Evolutionary conservation across 2,888 invertebrate species (phyloP), one percentile per base, ranked within the genome.

Genomic region (Axea sp.): DNA sequence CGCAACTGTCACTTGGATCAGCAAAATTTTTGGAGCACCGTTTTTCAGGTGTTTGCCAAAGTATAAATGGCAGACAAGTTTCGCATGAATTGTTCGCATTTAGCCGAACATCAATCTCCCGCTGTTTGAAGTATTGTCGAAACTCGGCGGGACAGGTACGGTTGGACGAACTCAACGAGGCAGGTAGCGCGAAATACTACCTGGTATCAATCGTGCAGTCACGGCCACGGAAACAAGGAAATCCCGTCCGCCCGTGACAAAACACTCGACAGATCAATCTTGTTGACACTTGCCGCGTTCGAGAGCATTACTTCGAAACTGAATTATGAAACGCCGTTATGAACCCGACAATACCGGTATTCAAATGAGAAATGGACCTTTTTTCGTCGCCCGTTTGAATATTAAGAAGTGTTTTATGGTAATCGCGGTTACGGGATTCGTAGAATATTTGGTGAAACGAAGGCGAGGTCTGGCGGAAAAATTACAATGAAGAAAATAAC

Each of bases 241-340:
- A 67, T 49, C 7, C 39, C 14, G 49, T 22, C 26, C 28, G 30
- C 39, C 15, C 41, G 55, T 39, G 47, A 45, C 45, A 55, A 67
- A 65, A 67, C 55, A 47, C 39, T 47, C 65, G 45, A 31, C 14
- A 67, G 57, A 67, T 67, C 67, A 67, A 67, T 67, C 67, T 55
- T 65, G 65, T 65, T 65, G 65, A 65, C 65, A 55, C 64, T 53
- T 26, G 53, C 55, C 45, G 65, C 19, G 33, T 43, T 64, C 64
- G 37, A 19, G 47, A 49, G 49, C 39, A 39, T 60, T 51, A 51
- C 41, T 51, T 39, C 24, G 41, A 17, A 11, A 24, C 65, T 55
- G 47, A 65, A 55, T 65, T 65, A 65, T 65, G 65, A 65, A 65
- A 55, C 65, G 55, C 65, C 65, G 55, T 65, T 65, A 65, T 30